Conservation (phyloP, 1,140 invertebrate genomes). For the Trissolcus basalis region DNA sequence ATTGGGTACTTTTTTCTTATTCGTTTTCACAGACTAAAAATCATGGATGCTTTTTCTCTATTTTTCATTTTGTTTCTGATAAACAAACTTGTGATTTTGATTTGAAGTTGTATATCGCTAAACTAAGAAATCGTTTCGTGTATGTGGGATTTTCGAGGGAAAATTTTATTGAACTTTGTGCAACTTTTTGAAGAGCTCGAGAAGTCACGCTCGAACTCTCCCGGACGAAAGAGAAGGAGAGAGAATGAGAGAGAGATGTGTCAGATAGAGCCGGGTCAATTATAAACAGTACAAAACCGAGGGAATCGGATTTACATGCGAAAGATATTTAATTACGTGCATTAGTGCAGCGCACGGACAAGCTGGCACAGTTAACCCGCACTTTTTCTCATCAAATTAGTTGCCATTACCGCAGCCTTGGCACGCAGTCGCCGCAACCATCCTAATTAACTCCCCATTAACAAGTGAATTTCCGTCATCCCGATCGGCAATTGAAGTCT, state of each 20-base stretch:
- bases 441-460: conserved; percentile 42
- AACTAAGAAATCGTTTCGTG: too few species aligned
- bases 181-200: too few species aligned
- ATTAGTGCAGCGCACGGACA: conserved; percentile 11
- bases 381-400: conserved; percentile 37
- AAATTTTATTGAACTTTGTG: too few species aligned
- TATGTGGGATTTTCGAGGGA: not conserved
- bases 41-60: too few species aligned
- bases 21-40: too few species aligned
- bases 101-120: too few species aligned
- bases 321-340: conserved; percentile 28
- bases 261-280: conserved; percentile 2
- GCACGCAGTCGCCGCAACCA: conserved; percentile 14
- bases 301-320: conserved; percentile 15
- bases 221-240: too few species aligned
- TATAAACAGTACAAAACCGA: conserved; percentile 12
- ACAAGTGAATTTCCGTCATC: conserved; percentile 35
- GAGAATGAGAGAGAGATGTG: too few species aligned
- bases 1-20: too few species aligned
- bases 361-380: conserved; percentile 19
- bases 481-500: conserved; percentile 7
- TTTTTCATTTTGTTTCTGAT: too few species aligned
- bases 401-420: conserved; percentile 17
- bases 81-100: too few species aligned
- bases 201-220: too few species aligned